These are phyloP conservation scores for Neoscelio sp. DNA, from an alignment of 2,888 invertebrate species.

Conservation along the genomic window DNA sequence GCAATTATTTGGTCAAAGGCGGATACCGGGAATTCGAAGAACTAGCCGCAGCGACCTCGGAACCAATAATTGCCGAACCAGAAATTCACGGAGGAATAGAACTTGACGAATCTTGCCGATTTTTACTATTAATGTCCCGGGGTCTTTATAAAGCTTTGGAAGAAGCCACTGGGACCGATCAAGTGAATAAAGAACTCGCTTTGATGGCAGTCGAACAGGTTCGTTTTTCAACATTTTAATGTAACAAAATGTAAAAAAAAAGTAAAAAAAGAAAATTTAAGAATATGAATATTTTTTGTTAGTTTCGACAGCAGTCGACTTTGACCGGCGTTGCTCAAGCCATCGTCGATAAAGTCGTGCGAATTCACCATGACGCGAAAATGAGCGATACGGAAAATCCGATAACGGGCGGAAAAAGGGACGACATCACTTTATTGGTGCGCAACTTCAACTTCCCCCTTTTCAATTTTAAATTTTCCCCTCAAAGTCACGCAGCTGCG, in stretches of 20 bases:
- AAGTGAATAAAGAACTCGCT: constrained; percentile 92
- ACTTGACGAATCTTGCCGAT: constrained; percentile 91
- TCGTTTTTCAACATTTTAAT: not conserved
- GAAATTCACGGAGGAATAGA: constrained; percentile 92
- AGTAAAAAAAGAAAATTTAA: not conserved
- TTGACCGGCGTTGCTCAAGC: constrained; percentile 93
- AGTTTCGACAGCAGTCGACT: constrained; percentile 91
- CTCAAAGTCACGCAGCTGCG: constrained; percentile 78
- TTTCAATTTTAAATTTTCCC: too few species aligned
- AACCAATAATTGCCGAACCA: constrained; percentile 93
- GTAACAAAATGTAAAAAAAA: not conserved
- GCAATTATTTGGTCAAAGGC: constrained; percentile 94
- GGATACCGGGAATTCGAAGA: constrained; percentile 90
- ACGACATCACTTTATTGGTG: constrained; percentile 93
- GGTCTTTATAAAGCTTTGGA: constrained; percentile 93
- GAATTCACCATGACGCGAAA: constrained; percentile 92
- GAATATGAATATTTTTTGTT: constrained; percentile 72
- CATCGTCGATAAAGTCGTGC: constrained; percentile 92
- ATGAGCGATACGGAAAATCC: constrained; percentile 85
- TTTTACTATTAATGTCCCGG: constrained; percentile 93
- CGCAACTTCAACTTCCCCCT: constrained; percentile 93
- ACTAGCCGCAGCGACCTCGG: constrained; percentile 87
- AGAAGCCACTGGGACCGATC: constrained; percentile 90
- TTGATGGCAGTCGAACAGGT: constrained; percentile 92
- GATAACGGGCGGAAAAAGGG: constrained; percentile 86